Conservation (phyloP, 2,797 vertebrate genomes). For the Xyrichtys novacula region DNA sequence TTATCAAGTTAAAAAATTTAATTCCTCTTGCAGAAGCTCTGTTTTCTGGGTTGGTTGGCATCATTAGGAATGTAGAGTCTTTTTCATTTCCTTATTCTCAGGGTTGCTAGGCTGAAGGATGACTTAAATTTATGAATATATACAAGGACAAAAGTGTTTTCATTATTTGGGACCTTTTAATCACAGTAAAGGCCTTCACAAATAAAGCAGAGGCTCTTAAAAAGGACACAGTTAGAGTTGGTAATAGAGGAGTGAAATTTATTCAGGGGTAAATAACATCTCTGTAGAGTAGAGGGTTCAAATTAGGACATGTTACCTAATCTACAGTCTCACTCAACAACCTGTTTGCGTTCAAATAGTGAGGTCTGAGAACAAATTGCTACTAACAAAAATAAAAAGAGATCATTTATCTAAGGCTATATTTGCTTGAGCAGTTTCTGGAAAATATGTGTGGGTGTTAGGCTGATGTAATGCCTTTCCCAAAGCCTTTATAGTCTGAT, state of each 20-base stretch:
- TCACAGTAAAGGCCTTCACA: conserved; percentile 25
- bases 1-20: no score
- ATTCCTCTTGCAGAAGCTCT: no score
- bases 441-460: conserved; percentile 70
- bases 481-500: conserved; percentile 19
- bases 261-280: conserved; percentile 19
- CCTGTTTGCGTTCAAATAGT: conserved; percentile 15
- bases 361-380: neutral
- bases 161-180: conserved; percentile 5
- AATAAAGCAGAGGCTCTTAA: conserved; percentile 45
- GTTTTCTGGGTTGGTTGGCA: no score
- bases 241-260: conserved; percentile 45
- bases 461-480: conserved; percentile 56
- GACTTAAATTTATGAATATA: no score
- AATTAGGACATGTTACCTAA: neutral
- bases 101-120: no score
- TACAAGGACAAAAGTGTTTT: no score
- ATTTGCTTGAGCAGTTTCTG: conserved; percentile 60
- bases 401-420: conserved; percentile 24
- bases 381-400: neutral
- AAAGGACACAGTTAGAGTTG: conserved; percentile 50
- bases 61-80: no score
- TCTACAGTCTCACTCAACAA: neutral
- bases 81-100: no score
- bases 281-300: conserved; percentile 10